Conservation (phyloP, 2,113 vertebrate genomes). For the Corythoichthys intestinalis region DNA sequence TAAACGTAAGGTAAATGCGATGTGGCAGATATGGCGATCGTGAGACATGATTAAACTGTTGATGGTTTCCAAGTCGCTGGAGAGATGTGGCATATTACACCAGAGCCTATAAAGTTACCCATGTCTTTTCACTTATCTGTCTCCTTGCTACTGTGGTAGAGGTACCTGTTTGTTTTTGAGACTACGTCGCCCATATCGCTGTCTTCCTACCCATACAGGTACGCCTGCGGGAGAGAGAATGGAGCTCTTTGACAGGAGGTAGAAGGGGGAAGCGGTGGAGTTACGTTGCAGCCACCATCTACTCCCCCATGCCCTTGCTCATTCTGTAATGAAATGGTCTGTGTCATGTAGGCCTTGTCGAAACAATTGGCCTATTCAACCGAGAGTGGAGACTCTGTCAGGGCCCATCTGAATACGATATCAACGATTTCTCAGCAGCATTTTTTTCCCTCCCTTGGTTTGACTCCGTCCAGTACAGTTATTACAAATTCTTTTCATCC, state of each 20-base stretch:
- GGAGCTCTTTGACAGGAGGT: conserved; percentile 55
- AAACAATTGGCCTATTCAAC: conserved; percentile 75
- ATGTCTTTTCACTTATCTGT: conserved; percentile 36
- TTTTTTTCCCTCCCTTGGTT: conserved; percentile 28
- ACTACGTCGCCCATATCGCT: conserved; percentile 57
- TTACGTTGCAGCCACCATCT: conserved; percentile 58
- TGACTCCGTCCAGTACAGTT: conserved; percentile 7
- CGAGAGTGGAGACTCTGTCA: conserved; percentile 63
- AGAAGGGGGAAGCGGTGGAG: conserved; percentile 33
- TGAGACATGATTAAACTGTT: neutral
- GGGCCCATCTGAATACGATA: conserved; percentile 66
- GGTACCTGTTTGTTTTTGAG: conserved; percentile 55
- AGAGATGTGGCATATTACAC: conserved; percentile 48
- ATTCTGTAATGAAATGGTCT: conserved; percentile 71
- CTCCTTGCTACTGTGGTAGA: conserved; percentile 40
- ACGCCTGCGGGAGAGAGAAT: conserved; percentile 53
- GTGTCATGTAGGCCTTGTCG: conserved; percentile 66
- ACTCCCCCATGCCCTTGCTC: conserved; percentile 50
- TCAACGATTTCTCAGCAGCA: conserved; percentile 59
- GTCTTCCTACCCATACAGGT: conserved; percentile 59
- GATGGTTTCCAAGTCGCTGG: conserved; percentile 19
- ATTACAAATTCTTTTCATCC: neutral
- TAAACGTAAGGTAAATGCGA: neutral
- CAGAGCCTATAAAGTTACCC: conserved; percentile 52
- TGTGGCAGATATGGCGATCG: neutral